Evolutionary conservation across 2,797 vertebrate species (phyloP).

Genomic region (Poeciliopsis presidionis): DNA sequence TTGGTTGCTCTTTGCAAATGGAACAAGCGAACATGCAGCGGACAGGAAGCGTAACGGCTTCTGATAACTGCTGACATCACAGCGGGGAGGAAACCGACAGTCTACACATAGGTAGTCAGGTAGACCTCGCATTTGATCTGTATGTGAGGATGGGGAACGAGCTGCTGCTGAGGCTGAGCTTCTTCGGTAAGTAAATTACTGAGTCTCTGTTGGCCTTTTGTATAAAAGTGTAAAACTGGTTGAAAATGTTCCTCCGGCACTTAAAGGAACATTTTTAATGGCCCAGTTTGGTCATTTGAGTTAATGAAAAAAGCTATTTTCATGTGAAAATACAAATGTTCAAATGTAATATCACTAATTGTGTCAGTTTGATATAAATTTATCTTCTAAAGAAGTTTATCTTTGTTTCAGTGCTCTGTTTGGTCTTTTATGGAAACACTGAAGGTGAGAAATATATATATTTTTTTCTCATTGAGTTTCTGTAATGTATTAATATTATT

Average conservation of each 20-base stretch:
- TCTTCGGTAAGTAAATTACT: neutral
- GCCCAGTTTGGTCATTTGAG: neutral
- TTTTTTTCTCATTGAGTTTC: neutral
- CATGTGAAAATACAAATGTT: neutral
- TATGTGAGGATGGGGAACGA: neutral
- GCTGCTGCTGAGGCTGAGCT: neutral
- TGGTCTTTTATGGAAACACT: neutral
- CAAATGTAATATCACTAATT: neutral
- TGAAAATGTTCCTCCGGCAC: neutral
- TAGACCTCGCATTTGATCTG: neutral
- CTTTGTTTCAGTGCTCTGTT: neutral
- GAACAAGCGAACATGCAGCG: neutral
- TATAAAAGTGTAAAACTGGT: neutral
- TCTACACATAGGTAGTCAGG: neutral
- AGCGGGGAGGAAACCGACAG: neutral
- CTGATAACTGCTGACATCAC: neutral
- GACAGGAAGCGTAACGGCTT: neutral
- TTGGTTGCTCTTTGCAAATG: neutral
- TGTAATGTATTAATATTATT: neutral
- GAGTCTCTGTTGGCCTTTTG: neutral
- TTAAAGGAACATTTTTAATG: neutral
- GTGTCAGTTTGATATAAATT: neutral
- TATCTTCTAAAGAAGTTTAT: neutral
- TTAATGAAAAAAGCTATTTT: neutral
- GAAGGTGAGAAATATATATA: neutral